Evolutionary conservation across 2,797 vertebrate genomes (phyloP), one percentile per base, ranked within the genome.

Genomic region (Anisognathus igniventris): DNA sequence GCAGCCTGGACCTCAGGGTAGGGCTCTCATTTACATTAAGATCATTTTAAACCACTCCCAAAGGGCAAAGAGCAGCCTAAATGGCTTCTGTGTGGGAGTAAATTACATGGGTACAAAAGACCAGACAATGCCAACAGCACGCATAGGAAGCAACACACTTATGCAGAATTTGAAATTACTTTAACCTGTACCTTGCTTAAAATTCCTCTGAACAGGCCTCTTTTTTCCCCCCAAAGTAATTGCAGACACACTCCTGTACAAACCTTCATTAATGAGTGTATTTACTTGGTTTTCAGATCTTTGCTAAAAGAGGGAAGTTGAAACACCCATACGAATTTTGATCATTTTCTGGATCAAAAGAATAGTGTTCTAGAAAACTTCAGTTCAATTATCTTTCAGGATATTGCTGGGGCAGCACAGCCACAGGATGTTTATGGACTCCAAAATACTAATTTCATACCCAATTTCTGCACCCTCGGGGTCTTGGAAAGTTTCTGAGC

Each of bases 1-100:
- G 68, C 18, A 80, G 66, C 2, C 4, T 5, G 24, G 88, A 96
- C 90, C 88, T 84, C 47, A 40, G 67, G 80, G 70, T 12, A 86
- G 28, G 48, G 62, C 56, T 86, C 79, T 94, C 76, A 79, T 75
- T 92, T 86, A 91, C 72, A 86, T 86, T 56, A 90, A 90, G 70
- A 76, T 90, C 7, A 57, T 76, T 75, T 90, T 62, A 86, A 93
- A 92, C 45, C 77, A 67, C 67, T 87, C 74, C 74, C 80, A 90
- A 92, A 86, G 73, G 88, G 86, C 80, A 92, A 78, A 45, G 68
- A 94, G 68, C 93, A 84, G 62, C 3, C 0, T 48, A 93, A 96
- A 88, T 62, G 83, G 86, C 48, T 93, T 90, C 80, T 73, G 6
- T 9, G 77, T 73, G 37, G 74, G 93, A 78, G 88, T 73, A 88